Percentiles rank a stretch among this genome's conserved stretches.
These are phyloP conservation scores for Rallus limicola DNA, from an alignment of 2,113 vertebrate species.

Conservation along the genomic window DNA sequence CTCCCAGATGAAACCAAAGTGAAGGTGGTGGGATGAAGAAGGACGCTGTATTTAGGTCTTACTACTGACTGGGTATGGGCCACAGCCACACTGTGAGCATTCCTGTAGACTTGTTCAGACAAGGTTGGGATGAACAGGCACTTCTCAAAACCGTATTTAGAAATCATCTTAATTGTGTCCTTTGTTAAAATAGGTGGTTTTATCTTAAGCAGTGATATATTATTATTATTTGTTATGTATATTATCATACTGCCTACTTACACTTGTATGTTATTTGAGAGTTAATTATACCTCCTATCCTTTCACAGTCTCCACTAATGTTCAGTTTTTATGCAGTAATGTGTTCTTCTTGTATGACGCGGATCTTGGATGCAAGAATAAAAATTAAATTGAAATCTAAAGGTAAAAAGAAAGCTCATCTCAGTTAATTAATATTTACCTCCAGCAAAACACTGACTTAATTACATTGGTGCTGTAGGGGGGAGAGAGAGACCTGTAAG, in stretches of 20 bases:
- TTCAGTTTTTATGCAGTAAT: constrained; percentile 36
- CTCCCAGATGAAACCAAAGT: background rate
- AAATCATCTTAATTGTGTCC: constrained; percentile 21
- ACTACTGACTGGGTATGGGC: background rate
- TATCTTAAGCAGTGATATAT: background rate
- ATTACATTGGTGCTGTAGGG: background rate
- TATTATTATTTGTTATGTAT: constrained; percentile 61
- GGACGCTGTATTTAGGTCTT: background rate
- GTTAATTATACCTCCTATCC: constrained; percentile 48
- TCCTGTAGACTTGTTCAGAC: background rate
- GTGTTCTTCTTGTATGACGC: constrained; percentile 1
- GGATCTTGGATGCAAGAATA: constrained; percentile 16
- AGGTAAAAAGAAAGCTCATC: constrained; percentile 37
- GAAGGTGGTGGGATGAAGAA: background rate
- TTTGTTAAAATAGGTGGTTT: constrained; percentile 19
- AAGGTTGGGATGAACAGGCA: background rate
- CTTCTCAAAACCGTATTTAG: constrained; percentile 12
- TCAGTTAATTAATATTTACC: constrained; percentile 57
- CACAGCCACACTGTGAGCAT: background rate
- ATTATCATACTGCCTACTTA: constrained; percentile 31
- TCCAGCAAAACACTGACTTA: constrained; percentile 37
- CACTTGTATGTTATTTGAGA: constrained; percentile 34
- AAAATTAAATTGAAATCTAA: constrained; percentile 49
- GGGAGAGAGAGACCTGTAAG: background rate
- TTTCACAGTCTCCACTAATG: constrained; percentile 28